Evolutionary conservation across 2,888 invertebrate species (phyloP), one percentile per base, ranked within the genome.

Genomic region (Trimorus sp.): DNA sequence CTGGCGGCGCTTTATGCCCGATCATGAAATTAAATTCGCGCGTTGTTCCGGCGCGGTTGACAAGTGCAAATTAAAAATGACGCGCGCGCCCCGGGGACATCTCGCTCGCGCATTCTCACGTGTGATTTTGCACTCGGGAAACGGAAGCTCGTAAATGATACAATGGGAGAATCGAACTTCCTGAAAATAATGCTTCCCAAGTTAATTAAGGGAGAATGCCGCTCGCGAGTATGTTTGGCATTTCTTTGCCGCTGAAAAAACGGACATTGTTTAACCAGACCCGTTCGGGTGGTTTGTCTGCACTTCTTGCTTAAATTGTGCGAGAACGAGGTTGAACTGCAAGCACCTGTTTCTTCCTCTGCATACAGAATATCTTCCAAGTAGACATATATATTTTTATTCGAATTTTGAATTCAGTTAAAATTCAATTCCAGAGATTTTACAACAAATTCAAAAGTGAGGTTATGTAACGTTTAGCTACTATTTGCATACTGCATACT

Each of bases 81-180:
- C 68, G 15, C 62, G 49, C 14, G 49, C 49, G 12, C 45, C 58
- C 49, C 36, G 49, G 62, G 14, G 73, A 68, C 62, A 54, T 65
- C 26, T 38, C 60, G 48, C 36, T 36, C 54, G 58, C 40, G 15
- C 37, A 70, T 74, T 76, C 80, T 71, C 80, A 75, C 75, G 59
- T 48, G 54, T 12, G 53, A 60, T 45, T 58, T 62, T 38, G 59
- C 51, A 63, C 56, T 48, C 38, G 62, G 74, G 78, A 82, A 82
- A 69, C 77, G 82, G 82, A 74, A 82, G 66, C 74, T 56, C 82
- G 70, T 78, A 82, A 82, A 82, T 69, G 77, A 74, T 78, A 74
- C 60, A 15, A 65, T 73, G 66, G 42, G 71, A 68, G 73, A 65
- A 68, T 74, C 82, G 82, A 82, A 81, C 70, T 81, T 81, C 80